phyloP scores from a whole-genome alignment of 2,797 vertebrate species.

The Loriculus beryllinus region DNA sequence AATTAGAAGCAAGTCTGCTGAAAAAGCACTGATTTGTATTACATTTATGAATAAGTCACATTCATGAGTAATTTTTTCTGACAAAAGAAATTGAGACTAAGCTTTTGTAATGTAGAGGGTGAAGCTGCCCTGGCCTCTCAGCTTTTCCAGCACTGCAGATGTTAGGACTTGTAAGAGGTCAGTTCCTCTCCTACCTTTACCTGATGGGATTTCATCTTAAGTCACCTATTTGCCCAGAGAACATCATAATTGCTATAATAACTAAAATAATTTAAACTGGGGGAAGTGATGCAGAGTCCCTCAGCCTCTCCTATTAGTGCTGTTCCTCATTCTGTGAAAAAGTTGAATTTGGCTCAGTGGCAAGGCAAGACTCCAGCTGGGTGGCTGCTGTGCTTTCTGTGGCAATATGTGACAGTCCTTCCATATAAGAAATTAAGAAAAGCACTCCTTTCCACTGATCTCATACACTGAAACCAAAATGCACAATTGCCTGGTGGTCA shows the following conservation, averaged over 20 bases:
- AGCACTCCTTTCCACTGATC: background rate
- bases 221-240: background rate
- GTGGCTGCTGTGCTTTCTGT: background rate
- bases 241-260: background rate
- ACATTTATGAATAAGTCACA: background rate
- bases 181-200: background rate
- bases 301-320: background rate
- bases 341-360: background rate
- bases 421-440: background rate
- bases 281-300: background rate
- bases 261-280: background rate
- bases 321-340: background rate
- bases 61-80: background rate
- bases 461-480: background rate
- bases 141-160: background rate
- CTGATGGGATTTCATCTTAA: background rate
- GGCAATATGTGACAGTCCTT: background rate
- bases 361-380: background rate
- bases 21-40: background rate
- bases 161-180: background rate
- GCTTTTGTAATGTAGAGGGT: background rate
- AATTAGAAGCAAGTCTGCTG: background rate
- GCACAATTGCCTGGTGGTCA: rapidly evolving
- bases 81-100: background rate
- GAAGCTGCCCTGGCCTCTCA: background rate